Evolutionary conservation across 2,113 vertebrate species (phyloP), one percentile per base, ranked within the genome.

Genomic region (Microtus montanus): DNA sequence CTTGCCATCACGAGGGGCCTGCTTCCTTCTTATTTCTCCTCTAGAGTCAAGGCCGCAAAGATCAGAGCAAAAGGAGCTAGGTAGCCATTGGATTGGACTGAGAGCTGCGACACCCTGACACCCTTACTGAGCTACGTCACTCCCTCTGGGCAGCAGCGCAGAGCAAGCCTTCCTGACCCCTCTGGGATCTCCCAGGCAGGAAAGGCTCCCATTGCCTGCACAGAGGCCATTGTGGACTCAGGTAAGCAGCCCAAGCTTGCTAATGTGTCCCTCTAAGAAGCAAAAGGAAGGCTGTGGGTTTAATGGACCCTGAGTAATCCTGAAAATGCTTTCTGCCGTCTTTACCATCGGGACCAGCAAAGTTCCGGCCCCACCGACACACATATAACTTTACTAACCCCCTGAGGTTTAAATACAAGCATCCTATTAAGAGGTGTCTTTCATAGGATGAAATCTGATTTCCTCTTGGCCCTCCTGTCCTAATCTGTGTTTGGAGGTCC

Each of bases 361-460:
- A 94, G 86, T 84, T 41, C 28, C 87, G 73, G 38, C 58, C 79
- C 63, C 41, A 87, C 17, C 19, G 74, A 92, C 4, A 22, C 38
- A 79, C 64, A 41, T n/a, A 87, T 3, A 44, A 58, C 70, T 52
- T 89, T 96, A 93, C 87, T 44, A 89, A 64, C 96, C 87, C 86
- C 75, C 75, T 1, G 38, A 78, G 89, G 1, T 74, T 96, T 98
- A 92, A 49, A 92, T 96, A 93, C 89, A 96, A 98, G 90, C 96
- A 97, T 97, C 86, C 84, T 89, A 89, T 95, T 96, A 95, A 97
- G 97, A 98, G 88, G 93, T 74, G 70, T 95, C 96, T 26, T 92
- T 61, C 91, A 91, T 95, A 92, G 64, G 66, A 75, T 90, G 94
- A 98, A 97, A 98, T 90, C 84, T 87, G 95, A 93, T 83, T 92